Percentiles rank a stretch among this genome's conserved stretches.
These are phyloP conservation scores for Dynastes tityus DNA, from an alignment of 2,888 invertebrate genomes.

Conservation along the genomic window DNA sequence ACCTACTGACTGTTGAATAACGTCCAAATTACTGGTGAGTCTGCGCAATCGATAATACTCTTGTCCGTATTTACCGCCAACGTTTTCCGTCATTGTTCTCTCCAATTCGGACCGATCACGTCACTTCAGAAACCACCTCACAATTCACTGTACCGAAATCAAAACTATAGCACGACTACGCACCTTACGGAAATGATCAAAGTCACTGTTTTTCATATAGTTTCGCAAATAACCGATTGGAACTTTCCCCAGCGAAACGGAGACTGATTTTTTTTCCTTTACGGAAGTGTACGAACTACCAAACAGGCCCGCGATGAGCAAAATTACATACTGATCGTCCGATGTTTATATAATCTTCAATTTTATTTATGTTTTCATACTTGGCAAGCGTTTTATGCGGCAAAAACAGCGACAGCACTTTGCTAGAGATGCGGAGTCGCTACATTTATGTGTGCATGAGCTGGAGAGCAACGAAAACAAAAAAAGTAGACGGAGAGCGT, in stretches of 20 bases:
- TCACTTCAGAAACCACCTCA: neutral
- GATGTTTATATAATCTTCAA: slow-evolving; percentile 61
- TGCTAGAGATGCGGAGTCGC: neutral
- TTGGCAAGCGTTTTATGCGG: slow-evolving; percentile 44
- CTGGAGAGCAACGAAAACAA: slow-evolving; percentile 2
- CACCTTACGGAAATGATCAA: no score
- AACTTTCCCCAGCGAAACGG: neutral
- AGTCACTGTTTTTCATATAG: no score
- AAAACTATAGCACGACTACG: no score
- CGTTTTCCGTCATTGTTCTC: slow-evolving; percentile 47
- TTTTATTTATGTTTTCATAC: slow-evolving; percentile 50
- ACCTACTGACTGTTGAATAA: slow-evolving; percentile 81
- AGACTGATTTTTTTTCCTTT: neutral
- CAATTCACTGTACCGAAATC: no score
- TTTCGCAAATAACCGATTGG: no score
- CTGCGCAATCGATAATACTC: slow-evolving; percentile 81
- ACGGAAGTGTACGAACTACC: neutral
- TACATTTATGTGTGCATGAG: neutral
- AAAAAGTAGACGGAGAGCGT: slow-evolving; percentile 5
- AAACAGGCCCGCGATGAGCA: neutral
- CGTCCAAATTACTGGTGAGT: slow-evolving; percentile 79
- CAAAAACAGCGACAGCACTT: slow-evolving; percentile 23
- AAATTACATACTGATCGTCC: slow-evolving; percentile 52
- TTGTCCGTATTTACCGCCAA: slow-evolving; percentile 73
- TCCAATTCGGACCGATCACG: neutral